Conservation (phyloP, 2,797 vertebrate genomes). For the Lophius americanus region DNA sequence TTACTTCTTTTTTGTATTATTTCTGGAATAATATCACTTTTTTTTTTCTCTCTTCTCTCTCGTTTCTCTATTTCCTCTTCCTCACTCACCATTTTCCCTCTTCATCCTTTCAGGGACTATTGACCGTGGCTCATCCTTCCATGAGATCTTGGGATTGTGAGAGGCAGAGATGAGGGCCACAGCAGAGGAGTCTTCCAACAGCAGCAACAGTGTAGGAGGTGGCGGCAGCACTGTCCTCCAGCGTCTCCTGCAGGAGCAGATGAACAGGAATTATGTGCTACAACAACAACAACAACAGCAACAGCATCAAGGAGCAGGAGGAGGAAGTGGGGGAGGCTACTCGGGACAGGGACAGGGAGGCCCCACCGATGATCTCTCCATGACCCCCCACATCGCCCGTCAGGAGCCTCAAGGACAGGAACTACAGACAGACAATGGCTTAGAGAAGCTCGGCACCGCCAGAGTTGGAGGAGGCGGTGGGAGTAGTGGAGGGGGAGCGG, state of each 20-base stretch:
- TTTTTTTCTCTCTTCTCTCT: neutral
- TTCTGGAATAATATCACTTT: too few species aligned
- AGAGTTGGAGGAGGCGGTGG: conserved; percentile 75
- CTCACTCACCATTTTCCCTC: neutral
- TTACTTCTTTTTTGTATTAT: too few species aligned
- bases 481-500: conserved; percentile 85
- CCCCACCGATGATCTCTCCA: conserved; percentile 86
- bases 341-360: conserved; percentile 73
- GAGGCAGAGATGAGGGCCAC: conserved; percentile 94
- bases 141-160: conserved; percentile 74
- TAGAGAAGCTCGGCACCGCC: conserved; percentile 90
- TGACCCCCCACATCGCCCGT: conserved; percentile 92
- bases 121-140: conserved; percentile 81
- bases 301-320: conserved; percentile 49
- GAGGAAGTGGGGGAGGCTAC: conserved; percentile 51
- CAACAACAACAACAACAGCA: conserved; percentile 69
- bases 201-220: conserved; percentile 68
- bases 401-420: conserved; percentile 99
- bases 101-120: conserved; percentile 64
- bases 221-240: conserved; percentile 90
- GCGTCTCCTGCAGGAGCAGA: conserved; percentile 97
- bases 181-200: conserved; percentile 87
- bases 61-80: too few species aligned
- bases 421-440: conserved; percentile 92
- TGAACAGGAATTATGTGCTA: conserved; percentile 91